Conservation (phyloP, 1,140 invertebrate species). For the Hyles vespertilio region DNA sequence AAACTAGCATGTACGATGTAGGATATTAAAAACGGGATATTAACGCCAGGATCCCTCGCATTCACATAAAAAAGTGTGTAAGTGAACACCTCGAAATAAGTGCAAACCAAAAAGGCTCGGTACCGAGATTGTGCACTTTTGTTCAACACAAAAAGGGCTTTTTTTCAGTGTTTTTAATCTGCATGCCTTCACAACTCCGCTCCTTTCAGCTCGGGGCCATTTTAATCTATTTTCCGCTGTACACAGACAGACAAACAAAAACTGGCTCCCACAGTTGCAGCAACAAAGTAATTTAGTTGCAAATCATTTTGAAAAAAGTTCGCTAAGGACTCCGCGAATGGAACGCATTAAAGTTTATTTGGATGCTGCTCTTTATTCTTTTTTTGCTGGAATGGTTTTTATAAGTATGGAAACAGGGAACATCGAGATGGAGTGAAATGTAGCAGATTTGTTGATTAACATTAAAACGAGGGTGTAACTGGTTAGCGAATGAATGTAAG, state of each 20-base stretch:
- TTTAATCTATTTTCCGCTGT: slow-evolving; percentile 62
- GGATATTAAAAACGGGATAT: not conserved
- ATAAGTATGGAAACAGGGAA: too few relatives aligned
- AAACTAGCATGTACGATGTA: not conserved
- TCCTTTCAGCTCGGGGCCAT: slow-evolving; percentile 54
- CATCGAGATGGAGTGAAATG: too few relatives aligned
- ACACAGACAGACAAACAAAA: slow-evolving; percentile 49
- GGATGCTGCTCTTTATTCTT: too few relatives aligned
- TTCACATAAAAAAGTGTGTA: not conserved
- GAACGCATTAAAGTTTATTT: too few relatives aligned
- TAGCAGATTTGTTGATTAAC: too few relatives aligned
- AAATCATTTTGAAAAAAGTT: slow-evolving; percentile 18
- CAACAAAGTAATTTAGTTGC: slow-evolving; percentile 49
- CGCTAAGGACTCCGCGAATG: too few relatives aligned
- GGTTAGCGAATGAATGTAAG: too few relatives aligned
- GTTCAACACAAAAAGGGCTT: slow-evolving; percentile 40
- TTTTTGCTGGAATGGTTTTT: too few relatives aligned
- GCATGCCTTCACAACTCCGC: slow-evolving; percentile 50
- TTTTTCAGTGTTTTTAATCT: slow-evolving; percentile 59
- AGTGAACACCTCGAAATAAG: not conserved
- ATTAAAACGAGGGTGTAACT: too few relatives aligned
- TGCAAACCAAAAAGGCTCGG: slow-evolving; percentile 18
- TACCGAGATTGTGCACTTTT: slow-evolving; percentile 37
- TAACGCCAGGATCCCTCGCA: too few relatives aligned
- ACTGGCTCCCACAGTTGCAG: slow-evolving; percentile 24